Percentiles rank a stretch among this genome's conserved stretches.
phyloP scores from a whole-genome alignment of 2,888 invertebrate genomes.

The Eupithecia centaureata region DNA sequence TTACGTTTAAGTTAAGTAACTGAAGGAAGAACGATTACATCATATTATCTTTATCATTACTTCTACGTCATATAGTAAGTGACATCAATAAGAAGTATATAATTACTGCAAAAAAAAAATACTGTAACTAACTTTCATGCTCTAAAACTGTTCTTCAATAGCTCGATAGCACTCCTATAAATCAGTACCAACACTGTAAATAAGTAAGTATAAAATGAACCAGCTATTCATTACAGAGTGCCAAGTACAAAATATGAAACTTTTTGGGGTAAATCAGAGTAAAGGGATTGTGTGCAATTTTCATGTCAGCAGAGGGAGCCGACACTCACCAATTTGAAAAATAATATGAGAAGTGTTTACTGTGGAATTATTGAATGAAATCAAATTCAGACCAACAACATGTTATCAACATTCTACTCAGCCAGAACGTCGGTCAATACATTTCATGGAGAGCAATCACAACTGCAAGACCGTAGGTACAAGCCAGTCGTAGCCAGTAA shows the following conservation, averaged over 20 bases:
- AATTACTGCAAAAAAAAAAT: no score
- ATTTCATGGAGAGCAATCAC: background rate
- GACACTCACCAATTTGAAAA: conserved; percentile 19
- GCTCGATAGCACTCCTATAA: no score
- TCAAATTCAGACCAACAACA: background rate
- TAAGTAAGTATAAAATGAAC: background rate
- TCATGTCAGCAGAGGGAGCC: conserved; percentile 45
- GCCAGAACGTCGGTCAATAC: background rate
- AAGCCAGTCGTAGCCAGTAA: no score
- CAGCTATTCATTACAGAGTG: conserved; percentile 4
- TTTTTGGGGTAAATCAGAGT: conserved; percentile 33
- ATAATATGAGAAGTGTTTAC: background rate
- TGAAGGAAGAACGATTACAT: no score
- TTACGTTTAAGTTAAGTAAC: no score
- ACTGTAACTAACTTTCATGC: no score
- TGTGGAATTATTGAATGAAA: conserved; percentile 1
- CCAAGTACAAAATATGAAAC: conserved; percentile 40
- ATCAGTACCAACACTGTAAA: no score
- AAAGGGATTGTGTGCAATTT: conserved; percentile 48
- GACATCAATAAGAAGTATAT: no score
- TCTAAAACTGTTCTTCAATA: no score
- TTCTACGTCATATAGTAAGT: no score
- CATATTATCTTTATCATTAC: no score
- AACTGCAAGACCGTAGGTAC: no score
- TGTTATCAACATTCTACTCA: background rate